Base-by-base conservation (phyloP, 2,888 invertebrate genomes). In the Microdon myrmicae region DNA sequence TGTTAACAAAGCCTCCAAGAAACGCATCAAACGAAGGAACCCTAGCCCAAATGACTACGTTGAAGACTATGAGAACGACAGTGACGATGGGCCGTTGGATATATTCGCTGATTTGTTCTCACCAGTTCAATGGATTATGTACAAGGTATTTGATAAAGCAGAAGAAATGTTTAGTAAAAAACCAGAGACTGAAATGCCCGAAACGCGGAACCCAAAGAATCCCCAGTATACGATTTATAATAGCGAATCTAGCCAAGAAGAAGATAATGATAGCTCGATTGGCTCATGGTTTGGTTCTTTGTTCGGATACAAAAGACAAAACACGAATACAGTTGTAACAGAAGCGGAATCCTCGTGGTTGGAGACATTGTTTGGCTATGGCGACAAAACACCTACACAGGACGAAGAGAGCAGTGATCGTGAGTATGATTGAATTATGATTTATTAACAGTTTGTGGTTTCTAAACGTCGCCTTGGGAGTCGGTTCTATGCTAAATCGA, bases 81-180 rank as follows among this genome's bases (percentile, higher is more conserved):
- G 58, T 16, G 66, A 55, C 17, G 51, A 68, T 1, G 69, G 72
- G n/a, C 61, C 77, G 3, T 68, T 73, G 29, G 71, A 73, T 9
- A 74, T 78, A 29, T 71, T 79, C 48, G 74, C 74, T 38, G 74
- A 74, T 71, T 60, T 79, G 6, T 74, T 78, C 54, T 74, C 74
- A 66, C 79, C 79, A 7, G 70, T 79, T 3, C 74, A 78, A 29
- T 28, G 74, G 69, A 69, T 76, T 14, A 73, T 78, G 73, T 44
- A 71, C 3, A 70, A 69, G n/a, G 38, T 78, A 2, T 71, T 74
- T 43, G 77, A 77, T 17, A 71, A 71, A 10, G 55, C 44, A 23
- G 55, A 32, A 4, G 22, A 41, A 7, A 47, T 47, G 28, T 47
- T 55, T 16, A 37, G 69, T 4, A 55, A 70, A 3, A 60, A 68